Evolutionary conservation across 1,140 invertebrate species (phyloP).

Genomic region (Thaumetopoea pityocampa): DNA sequence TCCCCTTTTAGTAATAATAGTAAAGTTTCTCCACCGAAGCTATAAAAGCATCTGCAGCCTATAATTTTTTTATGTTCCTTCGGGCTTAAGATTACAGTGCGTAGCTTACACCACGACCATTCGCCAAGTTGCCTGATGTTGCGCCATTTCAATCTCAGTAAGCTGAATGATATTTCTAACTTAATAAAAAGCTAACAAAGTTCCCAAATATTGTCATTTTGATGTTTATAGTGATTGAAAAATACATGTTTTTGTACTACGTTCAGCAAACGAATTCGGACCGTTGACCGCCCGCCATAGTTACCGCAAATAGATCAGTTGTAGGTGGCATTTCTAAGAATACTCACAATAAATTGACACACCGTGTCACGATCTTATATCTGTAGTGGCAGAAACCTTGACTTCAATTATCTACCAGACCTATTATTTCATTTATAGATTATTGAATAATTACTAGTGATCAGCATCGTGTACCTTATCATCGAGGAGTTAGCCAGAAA

Average conservation of each 20-base stretch:
- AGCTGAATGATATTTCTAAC: no score
- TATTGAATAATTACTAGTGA: conserved; percentile 5
- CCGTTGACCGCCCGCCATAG: conserved; percentile 42
- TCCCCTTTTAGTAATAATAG: no score
- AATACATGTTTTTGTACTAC: conserved; percentile 8
- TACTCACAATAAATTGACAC: conserved; percentile 33
- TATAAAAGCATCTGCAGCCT: no score
- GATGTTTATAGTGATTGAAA: no score
- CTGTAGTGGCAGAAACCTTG: conserved; percentile 12
- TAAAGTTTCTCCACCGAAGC: no score
- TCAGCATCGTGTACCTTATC: conserved; percentile 6
- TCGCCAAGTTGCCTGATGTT: no score
- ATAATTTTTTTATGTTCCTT: no score
- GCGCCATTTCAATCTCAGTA: no score
- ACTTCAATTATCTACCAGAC: conserved; percentile 11
- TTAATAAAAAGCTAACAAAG: no score
- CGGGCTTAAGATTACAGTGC: no score
- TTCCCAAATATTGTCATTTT: no score
- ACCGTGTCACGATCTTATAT: conserved; percentile 14
- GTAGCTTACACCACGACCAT: no score
- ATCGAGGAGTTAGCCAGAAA: neutral
- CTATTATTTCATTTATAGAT: conserved; percentile 18
- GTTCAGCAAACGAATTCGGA: conserved; percentile 20
- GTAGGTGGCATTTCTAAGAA: conserved; percentile 56
- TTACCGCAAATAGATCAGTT: conserved; percentile 44